Evolutionary conservation across 2,797 vertebrate genomes (phyloP).

Genomic region (Gymnoscopelus braueri): DNA sequence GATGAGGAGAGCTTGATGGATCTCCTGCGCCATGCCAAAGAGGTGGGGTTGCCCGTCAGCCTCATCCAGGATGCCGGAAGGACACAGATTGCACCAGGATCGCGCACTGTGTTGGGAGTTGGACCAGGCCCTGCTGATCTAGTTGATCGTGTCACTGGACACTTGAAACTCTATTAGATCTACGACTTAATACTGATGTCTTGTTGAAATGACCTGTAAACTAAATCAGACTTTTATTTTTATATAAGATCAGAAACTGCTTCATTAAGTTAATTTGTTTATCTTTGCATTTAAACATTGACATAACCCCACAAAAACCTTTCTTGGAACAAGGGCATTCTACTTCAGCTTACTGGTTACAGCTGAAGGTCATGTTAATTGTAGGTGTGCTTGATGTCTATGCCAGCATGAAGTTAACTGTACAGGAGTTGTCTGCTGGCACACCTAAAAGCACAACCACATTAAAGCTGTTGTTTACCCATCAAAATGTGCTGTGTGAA

Average conservation of each 20-base stretch:
- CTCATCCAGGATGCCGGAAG: slow-evolving; percentile 96
- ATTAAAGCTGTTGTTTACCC: no score
- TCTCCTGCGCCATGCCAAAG: slow-evolving; percentile 86
- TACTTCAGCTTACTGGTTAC: no score
- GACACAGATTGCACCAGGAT: slow-evolving; percentile 95
- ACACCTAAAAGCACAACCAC: no score
- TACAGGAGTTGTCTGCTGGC: no score
- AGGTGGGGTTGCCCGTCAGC: slow-evolving; percentile 88
- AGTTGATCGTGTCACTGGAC: slow-evolving; percentile 91
- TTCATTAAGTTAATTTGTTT: slow-evolving; percentile 3
- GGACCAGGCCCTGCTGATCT: slow-evolving; percentile 91
- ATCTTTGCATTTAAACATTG: neutral
- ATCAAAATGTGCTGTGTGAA: no score
- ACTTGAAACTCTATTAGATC: slow-evolving; percentile 90
- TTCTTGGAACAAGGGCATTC: neutral
- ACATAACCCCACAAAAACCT: neutral
- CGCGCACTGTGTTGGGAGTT: slow-evolving; percentile 91
- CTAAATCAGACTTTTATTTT: slow-evolving; percentile 31
- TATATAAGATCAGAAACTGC: slow-evolving; percentile 10
- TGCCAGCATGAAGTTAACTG: no score
- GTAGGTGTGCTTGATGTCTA: no score
- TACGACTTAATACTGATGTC: neutral
- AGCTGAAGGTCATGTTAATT: no score
- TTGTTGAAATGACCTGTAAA: neutral
- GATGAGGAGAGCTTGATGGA: slow-evolving; percentile 88